Evolutionary conservation across 92 coral and sea anemone genomes (phyloP).

Genomic region (Virgularia gustaviana): DNA sequence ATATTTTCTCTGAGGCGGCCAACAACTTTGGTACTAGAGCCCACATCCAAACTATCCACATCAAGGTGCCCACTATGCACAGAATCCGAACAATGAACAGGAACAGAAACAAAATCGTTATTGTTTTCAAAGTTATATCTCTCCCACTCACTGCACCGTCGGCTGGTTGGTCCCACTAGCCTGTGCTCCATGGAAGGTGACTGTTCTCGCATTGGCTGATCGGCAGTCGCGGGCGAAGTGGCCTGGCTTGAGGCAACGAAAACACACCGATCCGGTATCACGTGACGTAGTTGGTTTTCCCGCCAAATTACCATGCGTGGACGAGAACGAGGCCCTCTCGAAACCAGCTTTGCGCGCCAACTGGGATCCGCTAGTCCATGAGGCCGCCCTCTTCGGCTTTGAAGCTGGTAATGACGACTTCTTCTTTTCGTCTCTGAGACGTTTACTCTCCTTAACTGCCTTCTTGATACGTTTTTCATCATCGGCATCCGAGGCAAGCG

Average conservation of each 20-base stretch:
- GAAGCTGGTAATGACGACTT: constrained; percentile 5
- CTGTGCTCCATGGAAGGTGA: background rate
- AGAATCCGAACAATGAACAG: background rate
- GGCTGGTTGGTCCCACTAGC: background rate
- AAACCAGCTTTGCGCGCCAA: background rate
- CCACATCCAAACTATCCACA: constrained; percentile 17
- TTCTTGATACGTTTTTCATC: constrained; percentile 49
- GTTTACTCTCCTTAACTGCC: constrained; percentile 54
- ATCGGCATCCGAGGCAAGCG: constrained; percentile 52
- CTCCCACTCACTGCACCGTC: constrained; percentile 4
- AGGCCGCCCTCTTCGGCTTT: background rate
- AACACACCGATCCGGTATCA: constrained; percentile 38
- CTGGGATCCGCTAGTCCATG: background rate
- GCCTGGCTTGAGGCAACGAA: constrained; percentile 58
- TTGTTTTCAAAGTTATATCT: background rate
- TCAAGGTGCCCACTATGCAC: background rate
- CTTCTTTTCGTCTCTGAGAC: constrained; percentile 47
- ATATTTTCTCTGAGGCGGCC: constrained; percentile 49
- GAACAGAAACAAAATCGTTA: constrained; percentile 4
- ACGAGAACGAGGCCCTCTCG: background rate
- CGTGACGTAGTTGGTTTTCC: background rate
- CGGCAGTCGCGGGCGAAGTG: constrained; percentile 62
- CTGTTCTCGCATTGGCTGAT: constrained; percentile 37
- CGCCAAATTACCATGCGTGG: background rate
- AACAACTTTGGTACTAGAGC: constrained; percentile 33